Base-by-base conservation (phyloP, 2,888 invertebrate species). In the Eledone cirrhosa region DNA sequence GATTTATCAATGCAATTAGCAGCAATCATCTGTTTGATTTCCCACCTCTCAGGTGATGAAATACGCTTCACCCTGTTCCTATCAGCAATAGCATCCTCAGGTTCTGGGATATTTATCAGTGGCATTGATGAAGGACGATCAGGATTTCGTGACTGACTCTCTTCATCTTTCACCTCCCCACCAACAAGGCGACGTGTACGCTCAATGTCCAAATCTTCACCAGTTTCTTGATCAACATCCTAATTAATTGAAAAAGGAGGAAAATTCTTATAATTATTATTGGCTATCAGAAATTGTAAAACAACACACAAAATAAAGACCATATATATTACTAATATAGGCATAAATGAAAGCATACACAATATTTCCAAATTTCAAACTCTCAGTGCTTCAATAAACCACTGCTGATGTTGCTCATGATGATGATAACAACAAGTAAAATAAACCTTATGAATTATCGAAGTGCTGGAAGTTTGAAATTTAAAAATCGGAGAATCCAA, bases 21-120 rank as follows among this genome's bases (percentile, higher is more conserved):
- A 14, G 96, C 95, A 85, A 96, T 94, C 97, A 98, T 96, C 93
- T 98, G 98, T 89, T 98, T 97, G 83, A 98, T 95, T 92, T 99
- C 99, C 98, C 98, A 99, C 78, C 92, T 89, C 91, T 99, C 99
- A 0, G 98, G 99, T 76, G 98, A 98, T 0, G 98, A 97, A 81
- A 99, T 94, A 81, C 97, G 81, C 78, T 88, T 88, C 65, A 83
- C 85, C 13, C 84, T 84, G 78, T 86, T 86, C 69, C 83, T 81
- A 65, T 86, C 86, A 5, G 85, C 84, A 1, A 77, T 79, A 4
- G 83, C 83, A 53, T 87, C 87, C 72, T 88, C 87, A 29, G 87
- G 82, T 24, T 95, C 94, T 81, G 89, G 88, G 94, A 95, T 65
- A 67, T 83, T 85, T 93, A 88, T 86, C 27, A 89, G 81, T 0